Conservation (phyloP, 1,140 invertebrate genomes). For the Sycophila sp. region DNA sequence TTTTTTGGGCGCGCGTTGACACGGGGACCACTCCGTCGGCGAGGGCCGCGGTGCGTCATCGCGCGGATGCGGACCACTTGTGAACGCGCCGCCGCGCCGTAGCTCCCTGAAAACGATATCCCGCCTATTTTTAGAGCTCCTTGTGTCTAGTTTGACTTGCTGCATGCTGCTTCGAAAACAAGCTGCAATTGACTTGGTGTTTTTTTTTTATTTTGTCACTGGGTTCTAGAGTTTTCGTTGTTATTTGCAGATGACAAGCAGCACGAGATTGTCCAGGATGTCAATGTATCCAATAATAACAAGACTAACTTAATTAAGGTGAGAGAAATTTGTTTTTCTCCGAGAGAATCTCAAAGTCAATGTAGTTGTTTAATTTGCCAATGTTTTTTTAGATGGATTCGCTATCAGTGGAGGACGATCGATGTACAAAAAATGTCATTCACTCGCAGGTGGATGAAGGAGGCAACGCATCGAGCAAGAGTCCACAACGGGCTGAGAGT, state of each 20-base stretch:
- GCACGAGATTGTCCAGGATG: too few species aligned
- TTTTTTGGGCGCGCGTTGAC: too few species aligned
- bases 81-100: not conserved
- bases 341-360: too few species aligned
- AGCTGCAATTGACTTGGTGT: too few species aligned
- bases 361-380: too few species aligned
- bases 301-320: too few species aligned
- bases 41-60: too few species aligned
- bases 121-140: slow-evolving; percentile 30
- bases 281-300: too few species aligned
- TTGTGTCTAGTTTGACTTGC: slow-evolving; percentile 13
- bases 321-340: too few species aligned
- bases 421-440: slow-evolving; percentile 34
- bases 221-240: not conserved
- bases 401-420: too few species aligned
- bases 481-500: slow-evolving; percentile 56
- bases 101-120: slow-evolving; percentile 1
- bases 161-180: not conserved
- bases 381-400: too few species aligned
- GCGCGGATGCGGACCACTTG: not conserved
- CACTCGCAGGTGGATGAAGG: slow-evolving; percentile 49
- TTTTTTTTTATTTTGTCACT: not conserved
- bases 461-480: slow-evolving; percentile 55
- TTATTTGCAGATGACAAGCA: slow-evolving; percentile 12
- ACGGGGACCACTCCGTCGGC: too few species aligned